phyloP scores from a whole-genome alignment of 2,113 vertebrate genomes.

The Ovibos moschatus region DNA sequence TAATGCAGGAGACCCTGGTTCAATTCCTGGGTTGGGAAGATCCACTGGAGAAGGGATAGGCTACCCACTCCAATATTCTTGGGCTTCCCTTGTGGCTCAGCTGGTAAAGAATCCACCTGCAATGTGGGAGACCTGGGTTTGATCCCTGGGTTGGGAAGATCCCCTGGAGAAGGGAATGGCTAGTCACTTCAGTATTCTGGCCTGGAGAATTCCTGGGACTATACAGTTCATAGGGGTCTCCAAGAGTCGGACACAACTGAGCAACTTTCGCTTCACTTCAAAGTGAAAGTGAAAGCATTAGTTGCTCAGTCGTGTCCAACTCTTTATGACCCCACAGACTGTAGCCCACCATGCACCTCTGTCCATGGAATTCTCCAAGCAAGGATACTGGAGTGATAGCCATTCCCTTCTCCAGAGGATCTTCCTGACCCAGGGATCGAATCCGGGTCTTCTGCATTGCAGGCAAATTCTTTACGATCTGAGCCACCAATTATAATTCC shows the following conservation, averaged over 20 bases:
- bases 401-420: background rate
- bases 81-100: background rate
- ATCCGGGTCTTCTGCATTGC: background rate
- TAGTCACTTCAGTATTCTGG: background rate
- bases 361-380: background rate
- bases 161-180: background rate
- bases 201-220: background rate
- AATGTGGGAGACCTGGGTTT: background rate
- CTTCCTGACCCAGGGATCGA: background rate
- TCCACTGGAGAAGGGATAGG: background rate
- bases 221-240: rapidly evolving
- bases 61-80: background rate
- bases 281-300: background rate
- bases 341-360: background rate
- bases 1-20: background rate
- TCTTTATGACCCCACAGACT: background rate
- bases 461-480: background rate
- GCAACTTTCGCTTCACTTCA: background rate
- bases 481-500: background rate
- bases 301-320: background rate
- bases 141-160: background rate
- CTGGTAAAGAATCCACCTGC: background rate
- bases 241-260: background rate
- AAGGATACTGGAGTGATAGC: background rate
- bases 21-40: background rate